Conservation (phyloP, 2,113 vertebrate genomes). For the Anoura caudifer region DNA sequence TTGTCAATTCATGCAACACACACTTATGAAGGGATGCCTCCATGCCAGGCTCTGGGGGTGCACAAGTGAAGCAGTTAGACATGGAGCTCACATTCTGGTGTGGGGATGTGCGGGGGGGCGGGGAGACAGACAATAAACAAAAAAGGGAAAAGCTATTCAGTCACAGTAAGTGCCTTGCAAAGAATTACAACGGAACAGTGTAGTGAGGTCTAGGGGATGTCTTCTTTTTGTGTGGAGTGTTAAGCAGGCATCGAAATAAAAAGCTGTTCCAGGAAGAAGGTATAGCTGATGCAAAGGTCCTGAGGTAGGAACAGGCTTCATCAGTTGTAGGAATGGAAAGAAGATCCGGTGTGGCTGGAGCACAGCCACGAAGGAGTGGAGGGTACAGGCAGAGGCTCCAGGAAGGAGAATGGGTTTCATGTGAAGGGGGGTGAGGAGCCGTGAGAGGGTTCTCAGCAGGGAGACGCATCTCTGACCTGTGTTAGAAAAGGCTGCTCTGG, state of each 20-base stretch:
- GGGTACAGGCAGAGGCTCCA: not conserved
- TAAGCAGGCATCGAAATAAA: not conserved
- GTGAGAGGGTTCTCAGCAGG: not conserved
- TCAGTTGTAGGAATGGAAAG: not conserved
- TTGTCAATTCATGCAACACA: not conserved
- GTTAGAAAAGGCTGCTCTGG: not conserved
- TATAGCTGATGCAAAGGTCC: not conserved
- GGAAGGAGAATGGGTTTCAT: not conserved
- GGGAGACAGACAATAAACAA: not conserved
- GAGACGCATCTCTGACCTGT: not conserved
- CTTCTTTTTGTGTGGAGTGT: not conserved
- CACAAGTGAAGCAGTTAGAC: not conserved
- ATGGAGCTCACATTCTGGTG: not conserved
- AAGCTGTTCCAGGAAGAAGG: not conserved
- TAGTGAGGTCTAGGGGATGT: no score
- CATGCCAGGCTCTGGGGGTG: not conserved
- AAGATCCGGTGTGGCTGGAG: not conserved
- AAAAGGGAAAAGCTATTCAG: no score
- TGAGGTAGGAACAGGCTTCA: not conserved
- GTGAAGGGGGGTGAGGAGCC: not conserved
- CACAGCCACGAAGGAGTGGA: not conserved
- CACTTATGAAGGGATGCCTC: not conserved
- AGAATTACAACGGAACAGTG: not conserved
- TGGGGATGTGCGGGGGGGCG: no score
- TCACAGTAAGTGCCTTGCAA: not conserved